Conservation (phyloP, 1,140 invertebrate genomes). For the Dreissena rostriformis region DNA sequence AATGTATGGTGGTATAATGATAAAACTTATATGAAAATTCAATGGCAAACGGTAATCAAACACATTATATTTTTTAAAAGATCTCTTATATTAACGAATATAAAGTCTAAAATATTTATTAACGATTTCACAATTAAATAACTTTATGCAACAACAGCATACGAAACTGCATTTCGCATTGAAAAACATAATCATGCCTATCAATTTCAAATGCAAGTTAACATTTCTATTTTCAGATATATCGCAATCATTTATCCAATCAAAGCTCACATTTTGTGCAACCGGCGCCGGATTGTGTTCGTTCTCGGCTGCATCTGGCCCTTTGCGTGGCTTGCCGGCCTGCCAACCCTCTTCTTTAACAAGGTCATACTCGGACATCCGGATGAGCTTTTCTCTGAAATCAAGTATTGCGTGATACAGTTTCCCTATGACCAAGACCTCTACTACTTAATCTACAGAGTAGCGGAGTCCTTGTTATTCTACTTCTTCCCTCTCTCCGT, state of each 20-base stretch:
- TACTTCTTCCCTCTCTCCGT: conserved; percentile 78
- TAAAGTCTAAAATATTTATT: too few species aligned
- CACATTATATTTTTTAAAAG: too few species aligned
- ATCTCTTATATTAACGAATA: too few species aligned
- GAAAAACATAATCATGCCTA: too few species aligned
- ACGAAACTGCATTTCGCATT: too few species aligned
- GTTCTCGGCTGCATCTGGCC: conserved; percentile 77
- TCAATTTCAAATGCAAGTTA: too few species aligned
- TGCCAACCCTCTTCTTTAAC: conserved; percentile 78
- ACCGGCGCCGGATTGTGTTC: conserved; percentile 69
- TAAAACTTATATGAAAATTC: too few species aligned
- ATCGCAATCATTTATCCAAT: conserved; percentile 81
- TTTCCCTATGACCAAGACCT: conserved; percentile 62
- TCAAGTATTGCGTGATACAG: conserved; percentile 68
- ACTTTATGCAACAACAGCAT: too few species aligned
- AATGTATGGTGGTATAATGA: too few species aligned
- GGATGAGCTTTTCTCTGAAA: conserved; percentile 49
- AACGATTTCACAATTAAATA: too few species aligned
- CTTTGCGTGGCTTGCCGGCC: conserved; percentile 71
- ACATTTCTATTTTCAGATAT: conserved; percentile 78
- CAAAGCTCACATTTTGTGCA: conserved; percentile 80
- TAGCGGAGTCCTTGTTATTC: conserved; percentile 77
- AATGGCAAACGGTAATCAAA: too few species aligned
- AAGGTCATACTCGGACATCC: conserved; percentile 60
- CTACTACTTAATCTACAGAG: conserved; percentile 75